Conservation (phyloP, 2,113 vertebrate species). For the Ovis canadensis region DNA sequence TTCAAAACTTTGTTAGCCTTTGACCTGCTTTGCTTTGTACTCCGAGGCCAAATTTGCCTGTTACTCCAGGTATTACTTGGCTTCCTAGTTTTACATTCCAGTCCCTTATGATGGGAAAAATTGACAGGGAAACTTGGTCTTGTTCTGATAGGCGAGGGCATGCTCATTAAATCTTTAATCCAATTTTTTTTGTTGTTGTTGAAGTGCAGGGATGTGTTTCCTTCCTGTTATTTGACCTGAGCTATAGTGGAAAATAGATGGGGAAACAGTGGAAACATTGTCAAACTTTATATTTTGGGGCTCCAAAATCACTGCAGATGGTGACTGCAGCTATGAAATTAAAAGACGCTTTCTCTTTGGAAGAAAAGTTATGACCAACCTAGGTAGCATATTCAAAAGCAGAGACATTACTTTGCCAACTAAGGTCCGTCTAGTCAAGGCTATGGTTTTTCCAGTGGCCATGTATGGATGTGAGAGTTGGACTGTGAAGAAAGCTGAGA, state of each 20-base stretch:
- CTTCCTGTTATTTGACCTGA: neutral
- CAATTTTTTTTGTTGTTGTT: neutral
- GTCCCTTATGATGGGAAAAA: neutral
- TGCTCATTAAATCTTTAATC: neutral
- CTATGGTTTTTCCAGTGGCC: too few species aligned
- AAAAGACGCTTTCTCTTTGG: too few species aligned
- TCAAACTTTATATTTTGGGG: too few species aligned
- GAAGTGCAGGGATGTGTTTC: neutral
- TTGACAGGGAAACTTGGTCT: neutral
- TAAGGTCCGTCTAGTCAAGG: too few species aligned
- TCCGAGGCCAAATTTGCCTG: neutral
- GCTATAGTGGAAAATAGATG: neutral
- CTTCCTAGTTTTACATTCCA: neutral
- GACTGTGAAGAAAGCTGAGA: too few species aligned
- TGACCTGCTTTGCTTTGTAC: neutral
- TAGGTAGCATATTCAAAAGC: too few species aligned
- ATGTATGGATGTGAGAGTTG: too few species aligned
- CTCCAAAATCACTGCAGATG: too few species aligned
- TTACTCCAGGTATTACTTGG: neutral
- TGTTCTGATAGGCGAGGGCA: rapidly evolving
- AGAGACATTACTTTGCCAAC: too few species aligned
- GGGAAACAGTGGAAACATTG: too few species aligned
- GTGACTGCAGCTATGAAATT: too few species aligned
- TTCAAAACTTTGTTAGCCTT: neutral
- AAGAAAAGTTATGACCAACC: too few species aligned